A percentile compares a stretch with the other conserved stretches of the same genome.
phyloP scores from a whole-genome alignment of 2,797 vertebrate species.

The Rhinichthys osculus region DNA sequence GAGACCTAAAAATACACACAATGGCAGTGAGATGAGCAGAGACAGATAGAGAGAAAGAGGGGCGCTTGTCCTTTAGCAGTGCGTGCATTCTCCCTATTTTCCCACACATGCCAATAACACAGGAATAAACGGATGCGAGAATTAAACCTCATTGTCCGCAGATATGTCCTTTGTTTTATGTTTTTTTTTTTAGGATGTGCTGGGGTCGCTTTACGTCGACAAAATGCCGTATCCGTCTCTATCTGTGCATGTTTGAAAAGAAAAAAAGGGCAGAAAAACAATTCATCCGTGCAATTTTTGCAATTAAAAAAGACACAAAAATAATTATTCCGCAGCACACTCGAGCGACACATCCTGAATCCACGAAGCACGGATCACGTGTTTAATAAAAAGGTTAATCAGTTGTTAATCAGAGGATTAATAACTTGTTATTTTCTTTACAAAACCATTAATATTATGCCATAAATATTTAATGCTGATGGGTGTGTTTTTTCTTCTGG shows the following conservation, averaged over 20 bases:
- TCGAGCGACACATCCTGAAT: constrained; percentile 81
- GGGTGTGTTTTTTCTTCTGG: constrained; percentile 73
- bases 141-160: constrained; percentile 82
- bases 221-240: constrained; percentile 57
- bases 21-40: constrained; percentile 80
- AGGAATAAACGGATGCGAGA: constrained; percentile 82
- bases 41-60: constrained; percentile 64
- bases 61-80: constrained; percentile 77
- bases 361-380: constrained; percentile 83
- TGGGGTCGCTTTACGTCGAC: constrained; percentile 66
- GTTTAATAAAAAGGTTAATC: constrained; percentile 88
- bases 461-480: constrained; percentile 87
- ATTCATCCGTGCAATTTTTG: constrained; percentile 81
- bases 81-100: constrained; percentile 73
- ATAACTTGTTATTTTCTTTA: constrained; percentile 87
- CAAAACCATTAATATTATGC: constrained; percentile 85
- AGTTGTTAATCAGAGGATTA: constrained; percentile 88
- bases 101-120: constrained; percentile 74
- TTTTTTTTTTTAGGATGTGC: constrained; percentile 57
- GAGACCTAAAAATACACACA: constrained; percentile 83
- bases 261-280: constrained; percentile 65
- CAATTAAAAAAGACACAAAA: constrained; percentile 86
- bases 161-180: too few species aligned
- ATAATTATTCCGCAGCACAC: constrained; percentile 83
- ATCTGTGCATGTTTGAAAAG: constrained; percentile 54